Conservation (phyloP, 2,888 invertebrate genomes). For the Pachydiplax longipennis region DNA sequence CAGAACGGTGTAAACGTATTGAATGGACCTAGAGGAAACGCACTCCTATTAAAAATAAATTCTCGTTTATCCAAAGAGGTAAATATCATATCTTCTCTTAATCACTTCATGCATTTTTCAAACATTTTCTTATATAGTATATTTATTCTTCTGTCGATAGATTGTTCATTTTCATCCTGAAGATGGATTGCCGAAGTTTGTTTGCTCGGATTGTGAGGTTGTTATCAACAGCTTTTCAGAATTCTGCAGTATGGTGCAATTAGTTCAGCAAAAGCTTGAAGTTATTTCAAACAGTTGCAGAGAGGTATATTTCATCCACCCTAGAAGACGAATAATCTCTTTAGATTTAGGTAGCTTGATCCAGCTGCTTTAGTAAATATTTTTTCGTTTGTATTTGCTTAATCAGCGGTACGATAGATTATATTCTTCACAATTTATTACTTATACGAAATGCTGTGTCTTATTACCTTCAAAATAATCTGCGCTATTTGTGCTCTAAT, state of each 20-base stretch:
- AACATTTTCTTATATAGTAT: background rate
- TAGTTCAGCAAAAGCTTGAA: slow-evolving; percentile 52
- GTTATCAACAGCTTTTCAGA: slow-evolving; percentile 58
- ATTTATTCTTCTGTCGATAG: slow-evolving; percentile 48
- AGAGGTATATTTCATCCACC: background rate
- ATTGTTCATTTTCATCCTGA: slow-evolving; percentile 56
- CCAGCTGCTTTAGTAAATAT: too few species aligned
- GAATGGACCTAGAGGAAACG: slow-evolving; percentile 57
- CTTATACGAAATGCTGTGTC: too few species aligned
- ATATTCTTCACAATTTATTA: too few species aligned
- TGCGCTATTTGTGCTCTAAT: background rate
- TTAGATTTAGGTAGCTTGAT: background rate
- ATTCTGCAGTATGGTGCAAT: slow-evolving; percentile 58
- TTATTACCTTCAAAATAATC: too few species aligned
- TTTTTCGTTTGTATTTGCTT: too few species aligned
- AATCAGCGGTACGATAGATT: too few species aligned
- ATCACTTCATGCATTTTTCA: background rate
- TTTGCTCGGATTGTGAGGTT: slow-evolving; percentile 58
- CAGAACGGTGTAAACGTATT: slow-evolving; percentile 57
- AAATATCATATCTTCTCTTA: slow-evolving; percentile 35
- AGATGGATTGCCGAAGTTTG: slow-evolving; percentile 56
- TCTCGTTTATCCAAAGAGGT: slow-evolving; percentile 58
- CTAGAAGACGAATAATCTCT: background rate
- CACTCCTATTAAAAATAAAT: slow-evolving; percentile 57
- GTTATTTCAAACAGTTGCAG: background rate